These are phyloP conservation scores for Suricata suricatta DNA, from an alignment of 2,113 vertebrate species.

Conservation along the genomic window DNA sequence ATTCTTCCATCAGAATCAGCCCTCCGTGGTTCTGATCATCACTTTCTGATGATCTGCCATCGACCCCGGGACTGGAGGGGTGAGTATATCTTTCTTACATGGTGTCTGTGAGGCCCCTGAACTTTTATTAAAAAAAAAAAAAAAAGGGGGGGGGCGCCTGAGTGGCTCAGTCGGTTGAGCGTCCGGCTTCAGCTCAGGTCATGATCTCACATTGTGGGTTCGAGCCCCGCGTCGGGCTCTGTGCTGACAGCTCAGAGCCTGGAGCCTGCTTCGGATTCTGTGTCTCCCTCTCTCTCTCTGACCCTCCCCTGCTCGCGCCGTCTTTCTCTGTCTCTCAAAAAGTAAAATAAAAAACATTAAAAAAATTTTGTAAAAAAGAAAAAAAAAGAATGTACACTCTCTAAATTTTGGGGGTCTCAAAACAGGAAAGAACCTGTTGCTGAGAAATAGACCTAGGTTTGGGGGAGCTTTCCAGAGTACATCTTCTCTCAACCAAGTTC, in stretches of 20 bases:
- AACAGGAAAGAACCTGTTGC: neutral
- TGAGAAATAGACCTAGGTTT: neutral
- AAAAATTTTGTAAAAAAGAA: too few species aligned
- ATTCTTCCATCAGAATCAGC: constrained; percentile 10
- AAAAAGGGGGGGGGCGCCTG: too few species aligned
- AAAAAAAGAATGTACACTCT: neutral
- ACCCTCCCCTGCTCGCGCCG: too few species aligned
- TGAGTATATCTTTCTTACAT: neutral
- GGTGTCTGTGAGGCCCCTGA: neutral
- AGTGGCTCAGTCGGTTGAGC: too few species aligned
- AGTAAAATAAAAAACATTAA: too few species aligned
- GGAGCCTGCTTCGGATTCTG: too few species aligned
- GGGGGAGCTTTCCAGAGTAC: neutral
- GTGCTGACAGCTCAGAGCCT: too few species aligned
- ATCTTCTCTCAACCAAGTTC: neutral
- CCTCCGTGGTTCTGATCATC: neutral
- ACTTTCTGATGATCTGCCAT: neutral
- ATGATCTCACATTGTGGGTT: too few species aligned
- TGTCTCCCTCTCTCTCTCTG: too few species aligned
- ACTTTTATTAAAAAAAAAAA: neutral
- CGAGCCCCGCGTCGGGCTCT: too few species aligned
- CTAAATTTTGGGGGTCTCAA: neutral
- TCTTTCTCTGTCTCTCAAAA: too few species aligned
- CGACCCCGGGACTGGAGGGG: neutral
- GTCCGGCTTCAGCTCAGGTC: too few species aligned